Evolutionary conservation across 1,140 invertebrate genomes (phyloP).

Genomic region (Nautilus pompilius): DNA sequence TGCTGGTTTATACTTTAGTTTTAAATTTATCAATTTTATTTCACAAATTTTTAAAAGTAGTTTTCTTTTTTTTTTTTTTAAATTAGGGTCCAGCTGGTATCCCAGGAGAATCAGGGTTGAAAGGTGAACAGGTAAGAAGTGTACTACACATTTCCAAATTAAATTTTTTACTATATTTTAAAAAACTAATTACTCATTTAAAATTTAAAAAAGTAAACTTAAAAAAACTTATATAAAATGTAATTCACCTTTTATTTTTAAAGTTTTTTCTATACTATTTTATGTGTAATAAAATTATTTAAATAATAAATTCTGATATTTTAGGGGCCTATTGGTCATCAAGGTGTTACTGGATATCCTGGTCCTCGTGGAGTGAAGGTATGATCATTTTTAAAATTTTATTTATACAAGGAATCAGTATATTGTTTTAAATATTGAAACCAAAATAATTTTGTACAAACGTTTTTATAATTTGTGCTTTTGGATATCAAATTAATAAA

Average conservation of each 20-base stretch:
- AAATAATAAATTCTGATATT: too few relatives aligned
- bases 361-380: slow-evolving; percentile 44
- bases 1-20: too few relatives aligned
- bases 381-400: not conserved
- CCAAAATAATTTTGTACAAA: too few relatives aligned
- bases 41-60: too few relatives aligned
- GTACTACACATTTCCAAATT: not conserved
- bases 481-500: too few relatives aligned
- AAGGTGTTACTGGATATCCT: slow-evolving; percentile 43
- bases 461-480: too few relatives aligned
- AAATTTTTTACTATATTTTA: not conserved
- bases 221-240: not conserved
- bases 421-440: too few relatives aligned
- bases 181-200: too few relatives aligned
- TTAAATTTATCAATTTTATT: too few relatives aligned
- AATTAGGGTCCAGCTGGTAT: slow-evolving; percentile 36
- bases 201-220: too few relatives aligned
- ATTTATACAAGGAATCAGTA: not conserved
- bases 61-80: slow-evolving; percentile 12
- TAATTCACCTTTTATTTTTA: not conserved
- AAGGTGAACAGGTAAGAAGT: slow-evolving; percentile 36
- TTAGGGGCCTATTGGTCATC: slow-evolving; percentile 37
- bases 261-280: too few relatives aligned
- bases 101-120: slow-evolving; percentile 29
- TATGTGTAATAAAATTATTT: too few relatives aligned